phyloP scores from a whole-genome alignment of 1,140 invertebrate species.

The Amphibalanus amphitrite region DNA sequence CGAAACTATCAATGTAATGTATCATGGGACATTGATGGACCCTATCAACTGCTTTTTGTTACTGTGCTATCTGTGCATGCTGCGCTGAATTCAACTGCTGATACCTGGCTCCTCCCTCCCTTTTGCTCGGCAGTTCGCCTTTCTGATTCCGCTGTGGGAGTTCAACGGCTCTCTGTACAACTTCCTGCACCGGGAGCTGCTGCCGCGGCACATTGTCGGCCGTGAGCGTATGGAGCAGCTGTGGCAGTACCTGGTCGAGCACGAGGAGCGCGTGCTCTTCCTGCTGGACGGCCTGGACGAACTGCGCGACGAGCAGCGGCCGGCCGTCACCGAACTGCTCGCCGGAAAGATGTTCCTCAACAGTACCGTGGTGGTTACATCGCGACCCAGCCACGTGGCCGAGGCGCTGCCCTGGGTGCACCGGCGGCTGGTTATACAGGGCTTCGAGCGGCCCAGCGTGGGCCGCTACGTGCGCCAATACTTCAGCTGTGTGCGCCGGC shows the following conservation, averaged over 20 bases:
- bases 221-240: constrained; percentile 21
- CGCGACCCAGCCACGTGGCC: constrained; percentile 25
- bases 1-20: no score
- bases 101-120: no score
- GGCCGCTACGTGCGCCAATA: constrained; percentile 30
- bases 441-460: constrained; percentile 35
- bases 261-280: constrained; percentile 34
- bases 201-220: constrained; percentile 23
- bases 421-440: constrained; percentile 30
- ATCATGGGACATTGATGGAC: no score
- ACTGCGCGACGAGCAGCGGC: constrained; percentile 20
- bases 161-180: constrained; percentile 27
- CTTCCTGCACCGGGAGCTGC: constrained; percentile 32
- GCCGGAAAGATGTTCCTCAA: constrained; percentile 36
- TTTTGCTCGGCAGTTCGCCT: constrained; percentile 22
- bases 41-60: no score
- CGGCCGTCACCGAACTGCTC: constrained; percentile 33
- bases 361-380: constrained; percentile 34
- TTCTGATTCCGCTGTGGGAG: constrained; percentile 35
- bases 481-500: constrained; percentile 30
- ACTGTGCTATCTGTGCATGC: no score
- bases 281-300: constrained; percentile 38
- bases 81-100: no score
- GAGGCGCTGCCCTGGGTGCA: constrained; percentile 27
- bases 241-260: constrained; percentile 25